Evolutionary conservation across 1,140 invertebrate species (phyloP), one percentile per base, ranked within the genome.

Genomic region (Euwallacea similis): DNA sequence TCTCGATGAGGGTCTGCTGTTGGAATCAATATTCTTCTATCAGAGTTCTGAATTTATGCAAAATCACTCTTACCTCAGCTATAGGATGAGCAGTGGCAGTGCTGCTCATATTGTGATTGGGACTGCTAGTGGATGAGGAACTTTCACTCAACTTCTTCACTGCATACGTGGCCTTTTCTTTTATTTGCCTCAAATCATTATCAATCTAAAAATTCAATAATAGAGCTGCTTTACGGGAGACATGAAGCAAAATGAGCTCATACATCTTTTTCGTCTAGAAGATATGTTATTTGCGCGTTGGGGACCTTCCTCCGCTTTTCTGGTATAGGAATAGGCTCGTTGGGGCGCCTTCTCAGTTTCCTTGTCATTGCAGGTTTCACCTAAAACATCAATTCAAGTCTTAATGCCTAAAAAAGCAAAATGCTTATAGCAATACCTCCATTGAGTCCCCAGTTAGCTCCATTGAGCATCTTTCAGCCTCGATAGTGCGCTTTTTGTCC

Each of bases 401-500:
- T 9, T 56, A 54, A 53, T 7, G 42, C 13, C n/a, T 13, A 47
- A 42, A 13, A 59, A 16, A 7, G 9, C 46, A 50, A 50, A 10
- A 11, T 50, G 9, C 9, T 3, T 11, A 44, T 46, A 66, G 16
- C 15, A 8, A 44, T 59, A 92, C 91, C 87, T 92, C 94, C 88
- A 90, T 91, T 0, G 91, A 92, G 82, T 93, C 91, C 68, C 91
- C 92, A 66, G 93, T 95, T 0, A 98, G 82, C 81, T 98, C 96
- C 79, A 90, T 85, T 7, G 84, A 92, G 73, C 89, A 89, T 59
- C 94, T 83, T 80, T 98, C 96, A 73, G 87, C 87, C 83, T 98
- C 96, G 73, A 98, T 94, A 73, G 91, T 87, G 76, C 92, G 91
- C 76, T 91, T 87, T 77, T 97, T 97, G 72, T 98, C 96, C 80